phyloP scores from a whole-genome alignment of 2,888 invertebrate genomes.

The Busseola fusca region DNA sequence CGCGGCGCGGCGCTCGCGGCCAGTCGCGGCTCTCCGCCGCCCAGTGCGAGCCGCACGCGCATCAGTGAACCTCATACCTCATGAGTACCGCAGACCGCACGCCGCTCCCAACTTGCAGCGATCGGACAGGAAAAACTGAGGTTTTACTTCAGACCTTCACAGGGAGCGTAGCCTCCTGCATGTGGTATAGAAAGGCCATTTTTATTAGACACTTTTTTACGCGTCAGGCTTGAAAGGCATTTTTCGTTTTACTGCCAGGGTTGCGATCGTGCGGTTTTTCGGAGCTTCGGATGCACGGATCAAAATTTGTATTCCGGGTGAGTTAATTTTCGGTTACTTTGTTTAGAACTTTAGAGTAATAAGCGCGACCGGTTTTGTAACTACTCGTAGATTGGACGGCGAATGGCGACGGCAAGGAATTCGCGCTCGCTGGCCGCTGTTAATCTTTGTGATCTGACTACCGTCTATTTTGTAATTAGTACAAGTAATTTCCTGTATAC shows the following conservation, averaged over 20 bases:
- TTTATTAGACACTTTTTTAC: slow-evolving; percentile 17
- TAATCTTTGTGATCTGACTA: slow-evolving; percentile 63
- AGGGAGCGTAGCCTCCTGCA: slow-evolving; percentile 39
- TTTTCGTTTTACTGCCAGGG: slow-evolving; percentile 64
- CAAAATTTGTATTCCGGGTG: slow-evolving; percentile 65
- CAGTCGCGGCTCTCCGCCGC: slow-evolving; percentile 80
- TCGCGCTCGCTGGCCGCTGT: slow-evolving; percentile 42
- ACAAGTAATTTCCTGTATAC: slow-evolving; percentile 61
- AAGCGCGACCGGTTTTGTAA: slow-evolving; percentile 63
- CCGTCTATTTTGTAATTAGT: slow-evolving; percentile 61
- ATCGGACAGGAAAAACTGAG: slow-evolving; percentile 52
- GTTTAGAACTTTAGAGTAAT: slow-evolving; percentile 50
- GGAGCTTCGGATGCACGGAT: slow-evolving; percentile 65
- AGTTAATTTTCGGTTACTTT: slow-evolving; percentile 64
- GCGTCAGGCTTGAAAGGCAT: slow-evolving; percentile 16
- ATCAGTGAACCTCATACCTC: slow-evolving; percentile 62
- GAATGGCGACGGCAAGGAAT: slow-evolving; percentile 39
- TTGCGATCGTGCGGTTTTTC: slow-evolving; percentile 72
- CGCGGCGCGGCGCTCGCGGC: slow-evolving; percentile 73
- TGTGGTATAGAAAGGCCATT: slow-evolving; percentile 37
- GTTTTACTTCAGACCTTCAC: slow-evolving; percentile 30
- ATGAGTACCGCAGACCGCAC: slow-evolving; percentile 70
- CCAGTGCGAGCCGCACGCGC: slow-evolving; percentile 77
- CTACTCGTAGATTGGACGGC: slow-evolving; percentile 46
- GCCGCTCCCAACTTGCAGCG: slow-evolving; percentile 82